Conservation (phyloP, 1,140 invertebrate genomes). For the Oscheius sp. region DNA sequence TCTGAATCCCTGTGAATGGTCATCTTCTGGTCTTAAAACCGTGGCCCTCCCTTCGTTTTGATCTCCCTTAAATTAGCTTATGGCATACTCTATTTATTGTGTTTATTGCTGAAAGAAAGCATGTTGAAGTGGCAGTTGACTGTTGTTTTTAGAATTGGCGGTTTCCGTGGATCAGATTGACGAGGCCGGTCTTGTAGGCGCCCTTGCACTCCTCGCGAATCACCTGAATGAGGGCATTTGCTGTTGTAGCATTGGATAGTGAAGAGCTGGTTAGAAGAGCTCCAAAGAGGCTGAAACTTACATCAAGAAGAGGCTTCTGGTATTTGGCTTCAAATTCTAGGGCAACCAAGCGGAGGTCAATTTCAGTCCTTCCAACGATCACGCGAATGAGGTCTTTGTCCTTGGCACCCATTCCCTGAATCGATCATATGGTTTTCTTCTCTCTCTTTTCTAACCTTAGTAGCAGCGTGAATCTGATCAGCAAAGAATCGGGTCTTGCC, state of each 20-base stretch:
- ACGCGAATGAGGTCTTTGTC: conserved; percentile 60
- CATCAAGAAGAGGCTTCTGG: conserved; percentile 48
- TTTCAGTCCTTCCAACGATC: conserved; percentile 60
- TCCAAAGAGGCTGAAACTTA: no score
- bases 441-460: conserved; percentile 37
- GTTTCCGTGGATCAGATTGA: conserved; percentile 37
- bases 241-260: neutral
- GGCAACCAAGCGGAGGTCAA: conserved; percentile 61
- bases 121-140: no score
- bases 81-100: no score
- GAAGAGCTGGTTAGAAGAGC: neutral
- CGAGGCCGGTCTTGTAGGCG: conserved; percentile 31
- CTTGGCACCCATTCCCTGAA: conserved; percentile 55
- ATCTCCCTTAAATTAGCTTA: no score
- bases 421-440: neutral
- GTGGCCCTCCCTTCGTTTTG: no score
- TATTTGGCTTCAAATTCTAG: conserved; percentile 52
- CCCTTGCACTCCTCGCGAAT: conserved; percentile 41
- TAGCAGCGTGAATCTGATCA: conserved; percentile 65
- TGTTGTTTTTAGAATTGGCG: neutral
- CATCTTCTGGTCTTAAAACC: no score
- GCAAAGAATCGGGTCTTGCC: conserved; percentile 70
- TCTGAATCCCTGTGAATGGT: no score
- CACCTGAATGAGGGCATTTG: conserved; percentile 13
- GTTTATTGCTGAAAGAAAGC: no score